Evolutionary conservation across 2,113 vertebrate species (phyloP).

Genomic region (Thalassarche chlororhynchos): DNA sequence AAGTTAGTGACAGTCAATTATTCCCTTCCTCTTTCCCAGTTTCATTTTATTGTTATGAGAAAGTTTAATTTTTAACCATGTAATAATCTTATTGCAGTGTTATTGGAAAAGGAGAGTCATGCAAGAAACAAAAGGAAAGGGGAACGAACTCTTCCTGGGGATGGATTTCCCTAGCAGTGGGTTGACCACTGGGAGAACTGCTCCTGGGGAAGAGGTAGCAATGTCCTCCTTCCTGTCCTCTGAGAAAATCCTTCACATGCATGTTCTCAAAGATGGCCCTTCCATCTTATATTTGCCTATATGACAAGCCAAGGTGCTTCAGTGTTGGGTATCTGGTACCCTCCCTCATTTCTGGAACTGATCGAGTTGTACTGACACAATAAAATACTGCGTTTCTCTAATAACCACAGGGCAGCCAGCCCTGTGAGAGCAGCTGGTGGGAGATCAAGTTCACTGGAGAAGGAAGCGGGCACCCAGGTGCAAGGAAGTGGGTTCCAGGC

Average conservation of each 20-base stretch:
- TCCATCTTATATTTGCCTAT: neutral
- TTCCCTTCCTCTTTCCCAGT: neutral
- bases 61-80: neutral
- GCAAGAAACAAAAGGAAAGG: neutral
- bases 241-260: neutral
- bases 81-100: neutral
- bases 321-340: neutral
- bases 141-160: neutral
- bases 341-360: neutral
- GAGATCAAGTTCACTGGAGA: neutral
- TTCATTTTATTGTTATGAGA: neutral
- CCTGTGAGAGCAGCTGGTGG: neutral
- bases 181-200: neutral
- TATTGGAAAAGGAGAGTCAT: neutral
- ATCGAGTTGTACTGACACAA: neutral
- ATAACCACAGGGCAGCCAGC: neutral
- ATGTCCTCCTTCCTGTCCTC: neutral
- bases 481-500: neutral
- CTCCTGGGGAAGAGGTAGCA: neutral
- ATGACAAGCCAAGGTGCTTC: neutral
- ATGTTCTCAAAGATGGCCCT: neutral
- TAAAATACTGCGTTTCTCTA: neutral
- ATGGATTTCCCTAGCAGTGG: neutral
- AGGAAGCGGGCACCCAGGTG: neutral
- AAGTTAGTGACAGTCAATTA: conserved; percentile 17